Conservation (phyloP, 2,888 invertebrate genomes). For the Sthenelais limicola region DNA sequence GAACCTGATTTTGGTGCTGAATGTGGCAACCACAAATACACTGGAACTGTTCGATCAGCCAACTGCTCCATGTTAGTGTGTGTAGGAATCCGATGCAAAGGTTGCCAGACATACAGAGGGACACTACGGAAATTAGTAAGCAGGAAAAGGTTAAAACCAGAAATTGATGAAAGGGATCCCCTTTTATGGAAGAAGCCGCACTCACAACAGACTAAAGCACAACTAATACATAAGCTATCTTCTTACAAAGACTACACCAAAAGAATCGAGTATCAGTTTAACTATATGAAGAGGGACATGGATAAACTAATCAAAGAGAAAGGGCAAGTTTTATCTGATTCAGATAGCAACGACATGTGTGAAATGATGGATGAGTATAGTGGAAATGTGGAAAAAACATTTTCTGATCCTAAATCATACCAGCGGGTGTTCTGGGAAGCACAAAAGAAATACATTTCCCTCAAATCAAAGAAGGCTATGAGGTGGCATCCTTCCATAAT, state of each 20-base stretch:
- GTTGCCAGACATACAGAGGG: slow-evolving; percentile 3
- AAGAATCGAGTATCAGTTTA: too few relatives aligned
- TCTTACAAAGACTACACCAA: too few relatives aligned
- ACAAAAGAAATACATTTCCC: not conserved
- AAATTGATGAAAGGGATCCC: too few relatives aligned
- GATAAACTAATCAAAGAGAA: not conserved
- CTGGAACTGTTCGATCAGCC: not conserved
- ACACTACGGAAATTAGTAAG: slow-evolving; percentile 3
- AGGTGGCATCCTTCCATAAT: slow-evolving; percentile 19
- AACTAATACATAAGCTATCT: too few relatives aligned
- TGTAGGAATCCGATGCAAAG: slow-evolving; percentile 7
- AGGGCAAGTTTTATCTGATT: not conserved
- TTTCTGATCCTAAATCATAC: not conserved
- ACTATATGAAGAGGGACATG: too few relatives aligned
- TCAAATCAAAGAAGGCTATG: not conserved
- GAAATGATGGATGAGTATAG: not conserved
- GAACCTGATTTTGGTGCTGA: too few relatives aligned
- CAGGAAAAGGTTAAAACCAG: not conserved
- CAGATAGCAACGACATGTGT: not conserved
- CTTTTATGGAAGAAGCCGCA: too few relatives aligned
- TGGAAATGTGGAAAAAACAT: not conserved
- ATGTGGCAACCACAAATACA: too few relatives aligned
- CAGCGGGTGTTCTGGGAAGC: slow-evolving; percentile 19
- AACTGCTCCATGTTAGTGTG: not conserved
- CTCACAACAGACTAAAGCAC: too few relatives aligned